Evolutionary conservation across 1,140 invertebrate species (phyloP).

Genomic region (Drosophila orosa): DNA sequence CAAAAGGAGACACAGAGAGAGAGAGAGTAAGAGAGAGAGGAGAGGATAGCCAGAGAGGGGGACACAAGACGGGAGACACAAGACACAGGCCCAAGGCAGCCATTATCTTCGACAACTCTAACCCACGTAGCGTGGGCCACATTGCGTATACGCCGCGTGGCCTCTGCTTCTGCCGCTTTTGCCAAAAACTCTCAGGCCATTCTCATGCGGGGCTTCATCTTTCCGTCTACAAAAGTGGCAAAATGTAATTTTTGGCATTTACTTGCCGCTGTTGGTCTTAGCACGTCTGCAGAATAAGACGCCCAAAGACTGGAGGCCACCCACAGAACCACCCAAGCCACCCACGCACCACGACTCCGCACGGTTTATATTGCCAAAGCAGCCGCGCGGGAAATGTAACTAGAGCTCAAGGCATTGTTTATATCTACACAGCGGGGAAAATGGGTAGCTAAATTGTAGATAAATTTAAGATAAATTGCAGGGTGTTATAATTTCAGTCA

Average conservation of each 20-base stretch:
- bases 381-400: conserved; percentile 46
- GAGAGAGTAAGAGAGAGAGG: background rate
- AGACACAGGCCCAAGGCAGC: conserved; percentile 59
- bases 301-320: conserved; percentile 9
- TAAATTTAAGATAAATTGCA: too few species aligned
- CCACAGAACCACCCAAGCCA: conserved; percentile 6
- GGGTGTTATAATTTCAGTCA: too few species aligned
- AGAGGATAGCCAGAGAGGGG: conserved; percentile 4
- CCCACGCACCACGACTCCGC: conserved; percentile 20
- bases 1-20: conserved; percentile 30
- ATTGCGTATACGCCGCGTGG: conserved; percentile 68
- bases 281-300: conserved; percentile 43
- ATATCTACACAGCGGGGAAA: conserved; percentile 37
- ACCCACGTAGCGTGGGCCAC: conserved; percentile 56
- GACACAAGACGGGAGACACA: conserved; percentile 14
- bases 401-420: conserved; percentile 53
- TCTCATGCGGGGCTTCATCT: conserved; percentile 51
- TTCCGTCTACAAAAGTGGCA: conserved; percentile 77
- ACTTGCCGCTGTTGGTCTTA: conserved; percentile 48
- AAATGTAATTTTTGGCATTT: conserved; percentile 83
- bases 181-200: conserved; percentile 15
- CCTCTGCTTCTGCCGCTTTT: background rate
- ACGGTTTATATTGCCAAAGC: conserved; percentile 49
- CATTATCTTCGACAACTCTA: conserved; percentile 79
- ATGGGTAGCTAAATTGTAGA: background rate